phyloP scores from a whole-genome alignment of 30 jellyfish, hydroid and myxozoan genomes.

The Turritopsis rubra region DNA sequence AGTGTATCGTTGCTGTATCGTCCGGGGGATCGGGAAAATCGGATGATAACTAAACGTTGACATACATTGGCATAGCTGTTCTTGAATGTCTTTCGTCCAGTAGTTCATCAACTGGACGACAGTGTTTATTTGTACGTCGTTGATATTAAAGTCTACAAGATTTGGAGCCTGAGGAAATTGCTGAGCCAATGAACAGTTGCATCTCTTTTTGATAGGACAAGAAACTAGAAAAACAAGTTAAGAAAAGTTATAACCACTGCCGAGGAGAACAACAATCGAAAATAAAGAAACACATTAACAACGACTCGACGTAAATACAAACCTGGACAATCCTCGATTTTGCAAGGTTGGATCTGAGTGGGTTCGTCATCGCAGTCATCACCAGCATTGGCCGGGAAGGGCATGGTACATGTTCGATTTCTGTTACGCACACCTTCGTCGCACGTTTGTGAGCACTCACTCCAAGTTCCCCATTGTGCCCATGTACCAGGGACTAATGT shows the following conservation, averaged over 20 bases:
- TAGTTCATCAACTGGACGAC: neutral
- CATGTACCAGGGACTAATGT: constrained; percentile 16
- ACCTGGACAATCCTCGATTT: constrained; percentile 24
- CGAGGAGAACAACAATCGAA: neutral
- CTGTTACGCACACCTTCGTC: constrained; percentile 13
- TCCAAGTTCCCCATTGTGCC: constrained; percentile 26
- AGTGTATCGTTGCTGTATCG: too few species aligned
- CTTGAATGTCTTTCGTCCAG: constrained; percentile 2
- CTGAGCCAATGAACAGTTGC: constrained; percentile 4
- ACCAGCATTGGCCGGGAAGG: constrained; percentile 25
- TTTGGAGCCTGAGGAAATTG: neutral
- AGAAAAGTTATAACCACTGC: neutral
- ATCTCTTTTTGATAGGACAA: neutral
- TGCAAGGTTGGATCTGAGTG: neutral
- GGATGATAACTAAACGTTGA: too few species aligned
- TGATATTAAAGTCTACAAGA: neutral
- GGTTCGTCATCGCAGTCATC: constrained; percentile 8
- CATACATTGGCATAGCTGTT: constrained; percentile 8
- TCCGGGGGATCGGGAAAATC: too few species aligned
- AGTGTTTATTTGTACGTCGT: neutral
- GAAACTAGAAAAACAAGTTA: neutral
- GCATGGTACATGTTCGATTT: constrained; percentile 19
- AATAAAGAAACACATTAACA: neutral
- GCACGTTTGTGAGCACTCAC: constrained; percentile 7
- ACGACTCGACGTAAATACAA: too few species aligned